Conservation (phyloP, 1,140 invertebrate species). For the Nasonia longicornis region DNA sequence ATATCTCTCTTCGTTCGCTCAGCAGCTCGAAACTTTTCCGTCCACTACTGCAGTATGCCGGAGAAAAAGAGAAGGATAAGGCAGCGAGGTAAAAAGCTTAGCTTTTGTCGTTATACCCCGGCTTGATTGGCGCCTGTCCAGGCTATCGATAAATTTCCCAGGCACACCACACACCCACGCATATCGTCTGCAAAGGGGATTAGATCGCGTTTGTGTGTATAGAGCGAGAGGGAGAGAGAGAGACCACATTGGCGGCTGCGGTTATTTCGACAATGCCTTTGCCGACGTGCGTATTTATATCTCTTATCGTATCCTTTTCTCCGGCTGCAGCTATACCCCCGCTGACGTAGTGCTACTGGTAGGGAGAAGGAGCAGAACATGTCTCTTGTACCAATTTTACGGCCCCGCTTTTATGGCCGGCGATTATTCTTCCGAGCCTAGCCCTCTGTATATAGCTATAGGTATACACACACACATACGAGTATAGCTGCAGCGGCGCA, state of each 20-base stretch:
- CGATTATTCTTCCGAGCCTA: constrained; percentile 32
- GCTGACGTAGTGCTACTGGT: no score
- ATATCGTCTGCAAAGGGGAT: background rate
- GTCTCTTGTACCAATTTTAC: constrained; percentile 36
- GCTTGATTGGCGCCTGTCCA: constrained; percentile 46
- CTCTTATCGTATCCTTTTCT: constrained; percentile 19
- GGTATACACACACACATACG: background rate
- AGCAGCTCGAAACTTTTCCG: constrained; percentile 38
- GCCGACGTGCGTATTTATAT: background rate
- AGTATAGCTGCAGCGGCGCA: background rate
- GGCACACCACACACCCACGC: background rate
- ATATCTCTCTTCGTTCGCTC: background rate
- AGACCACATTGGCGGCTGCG: constrained; percentile 16
- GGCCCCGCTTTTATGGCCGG: constrained; percentile 25
- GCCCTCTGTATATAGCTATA: background rate
- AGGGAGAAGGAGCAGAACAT: background rate
- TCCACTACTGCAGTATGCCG: constrained; percentile 4
- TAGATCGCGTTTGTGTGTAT: constrained; percentile 12
- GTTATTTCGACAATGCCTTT: constrained; percentile 36
- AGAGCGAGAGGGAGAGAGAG: background rate
- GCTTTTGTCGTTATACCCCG: constrained; percentile 30
- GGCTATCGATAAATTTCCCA: constrained; percentile 42
- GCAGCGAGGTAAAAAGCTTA: constrained; percentile 22
- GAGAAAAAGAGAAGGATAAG: background rate
- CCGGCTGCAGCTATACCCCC: background rate